Percentiles rank a stretch among this genome's conserved stretches.
These are phyloP conservation scores for Drosophila macrospina DNA, from an alignment of 2,888 invertebrate species.

Conservation along the genomic window DNA sequence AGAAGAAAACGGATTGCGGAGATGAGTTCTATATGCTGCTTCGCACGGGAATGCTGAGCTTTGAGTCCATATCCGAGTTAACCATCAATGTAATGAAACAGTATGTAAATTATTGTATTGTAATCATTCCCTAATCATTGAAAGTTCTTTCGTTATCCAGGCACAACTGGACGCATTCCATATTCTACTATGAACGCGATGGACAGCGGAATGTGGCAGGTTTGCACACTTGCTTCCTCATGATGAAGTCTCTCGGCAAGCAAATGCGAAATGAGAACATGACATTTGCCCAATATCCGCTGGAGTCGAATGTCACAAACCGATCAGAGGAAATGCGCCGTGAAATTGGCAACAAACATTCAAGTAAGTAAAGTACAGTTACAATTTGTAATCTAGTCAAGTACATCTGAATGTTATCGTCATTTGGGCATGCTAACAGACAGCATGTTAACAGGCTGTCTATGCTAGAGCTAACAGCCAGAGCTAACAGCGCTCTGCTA, in stretches of 20 bases:
- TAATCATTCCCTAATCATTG: not conserved
- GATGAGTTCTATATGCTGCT: slow-evolving; percentile 93
- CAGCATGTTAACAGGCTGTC: not conserved
- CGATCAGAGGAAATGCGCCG: slow-evolving; percentile 88
- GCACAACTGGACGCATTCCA: slow-evolving; percentile 90
- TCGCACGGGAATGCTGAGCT: slow-evolving; percentile 90
- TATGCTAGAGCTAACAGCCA: not conserved
- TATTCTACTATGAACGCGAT: slow-evolving; percentile 91
- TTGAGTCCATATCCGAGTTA: slow-evolving; percentile 90
- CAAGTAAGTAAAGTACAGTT: no score
- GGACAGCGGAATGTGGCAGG: slow-evolving; percentile 90
- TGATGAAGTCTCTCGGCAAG: slow-evolving; percentile 91
- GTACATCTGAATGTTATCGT: no score
- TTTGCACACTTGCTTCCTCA: slow-evolving; percentile 90
- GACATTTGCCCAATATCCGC: slow-evolving; percentile 83
- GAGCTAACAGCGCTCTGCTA: slow-evolving; percentile 14
- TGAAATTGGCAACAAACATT: slow-evolving; percentile 89
- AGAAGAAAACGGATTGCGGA: slow-evolving; percentile 88
- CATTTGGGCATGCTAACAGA: not conserved
- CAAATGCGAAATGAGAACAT: slow-evolving; percentile 85
- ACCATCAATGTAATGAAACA: slow-evolving; percentile 89
- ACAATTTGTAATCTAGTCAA: no score
- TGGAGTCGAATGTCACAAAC: slow-evolving; percentile 86
- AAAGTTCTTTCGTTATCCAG: slow-evolving; percentile 84
- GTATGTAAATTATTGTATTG: slow-evolving; percentile 86